Percentiles rank a stretch among this genome's conserved stretches.
Evolutionary conservation across 1,140 invertebrate species (phyloP).

Genomic region (Scylla paramamosain): DNA sequence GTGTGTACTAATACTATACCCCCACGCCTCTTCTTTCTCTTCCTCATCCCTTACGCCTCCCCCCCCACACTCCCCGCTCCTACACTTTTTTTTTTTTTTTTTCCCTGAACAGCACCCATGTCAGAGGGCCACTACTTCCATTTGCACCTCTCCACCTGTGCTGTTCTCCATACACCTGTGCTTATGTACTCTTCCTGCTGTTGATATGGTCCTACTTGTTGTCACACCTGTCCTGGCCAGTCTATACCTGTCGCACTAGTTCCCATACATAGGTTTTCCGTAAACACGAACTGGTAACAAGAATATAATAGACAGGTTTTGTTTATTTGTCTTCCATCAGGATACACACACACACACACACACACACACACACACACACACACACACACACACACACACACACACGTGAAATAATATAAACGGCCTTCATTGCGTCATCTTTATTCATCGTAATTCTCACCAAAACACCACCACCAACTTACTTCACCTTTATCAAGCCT

Average conservation of each 20-base stretch:
- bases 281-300: not conserved
- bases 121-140: not conserved
- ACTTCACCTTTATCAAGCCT: not conserved
- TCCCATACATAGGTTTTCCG: not conserved
- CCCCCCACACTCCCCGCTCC: not conserved
- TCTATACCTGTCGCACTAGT: too few relatives aligned
- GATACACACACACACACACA: slow-evolving; percentile 27
- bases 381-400: slow-evolving; percentile 41
- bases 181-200: not conserved
- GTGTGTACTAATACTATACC: not conserved
- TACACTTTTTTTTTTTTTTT: too few relatives aligned
- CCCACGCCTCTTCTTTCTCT: not conserved
- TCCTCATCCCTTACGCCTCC: not conserved
- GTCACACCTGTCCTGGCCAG: too few relatives aligned
- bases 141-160: too few relatives aligned
- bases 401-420: not conserved
- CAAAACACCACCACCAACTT: not conserved
- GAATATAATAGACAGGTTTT: not conserved
- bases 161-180: not conserved
- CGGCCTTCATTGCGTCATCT: not conserved
- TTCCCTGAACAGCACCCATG: not conserved
- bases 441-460: not conserved
- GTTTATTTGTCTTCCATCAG: not conserved
- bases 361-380: slow-evolving; percentile 41
- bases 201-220: too few relatives aligned